Percentiles rank a stretch among this genome's conserved stretches.
These are phyloP conservation scores for Aporophyla nigra DNA, from an alignment of 2,888 invertebrate species.

Conservation along the genomic window DNA sequence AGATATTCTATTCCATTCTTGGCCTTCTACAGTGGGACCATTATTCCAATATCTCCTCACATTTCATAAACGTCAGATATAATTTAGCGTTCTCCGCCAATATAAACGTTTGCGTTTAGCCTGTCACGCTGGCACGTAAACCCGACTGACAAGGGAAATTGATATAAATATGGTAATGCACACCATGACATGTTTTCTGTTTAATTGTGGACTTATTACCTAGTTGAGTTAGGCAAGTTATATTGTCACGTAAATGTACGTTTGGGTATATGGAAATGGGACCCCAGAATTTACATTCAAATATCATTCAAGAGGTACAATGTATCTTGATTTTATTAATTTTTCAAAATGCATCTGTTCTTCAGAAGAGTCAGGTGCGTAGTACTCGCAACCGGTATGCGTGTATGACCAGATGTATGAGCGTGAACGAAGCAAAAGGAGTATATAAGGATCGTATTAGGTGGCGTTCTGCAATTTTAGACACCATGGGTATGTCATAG, in stretches of 20 bases:
- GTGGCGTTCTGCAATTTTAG: too few relatives aligned
- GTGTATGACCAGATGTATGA: too few relatives aligned
- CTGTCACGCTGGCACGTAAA: background rate
- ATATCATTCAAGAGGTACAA: background rate
- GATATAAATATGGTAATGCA: constrained; percentile 49
- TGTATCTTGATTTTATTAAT: background rate
- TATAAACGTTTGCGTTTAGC: background rate
- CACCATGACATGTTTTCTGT: constrained; percentile 27
- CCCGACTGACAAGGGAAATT: constrained; percentile 22
- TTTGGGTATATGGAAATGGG: background rate
- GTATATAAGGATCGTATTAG: too few relatives aligned
- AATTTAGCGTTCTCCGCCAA: constrained; percentile 12
- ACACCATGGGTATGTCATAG: too few relatives aligned
- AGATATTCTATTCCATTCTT: background rate
- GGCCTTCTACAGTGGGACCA: background rate
- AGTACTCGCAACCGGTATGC: too few relatives aligned
- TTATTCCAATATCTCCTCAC: background rate
- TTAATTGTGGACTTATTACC: constrained; percentile 25
- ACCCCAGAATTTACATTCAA: background rate
- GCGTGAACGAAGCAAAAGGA: too few relatives aligned
- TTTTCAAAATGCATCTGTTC: too few relatives aligned
- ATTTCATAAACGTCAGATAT: constrained; percentile 17
- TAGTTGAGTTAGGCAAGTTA: constrained; percentile 20
- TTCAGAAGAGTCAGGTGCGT: too few relatives aligned
- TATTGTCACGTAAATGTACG: background rate